These are phyloP conservation scores for Scomber scombrus DNA, from an alignment of 2,113 vertebrate species.

Conservation along the genomic window DNA sequence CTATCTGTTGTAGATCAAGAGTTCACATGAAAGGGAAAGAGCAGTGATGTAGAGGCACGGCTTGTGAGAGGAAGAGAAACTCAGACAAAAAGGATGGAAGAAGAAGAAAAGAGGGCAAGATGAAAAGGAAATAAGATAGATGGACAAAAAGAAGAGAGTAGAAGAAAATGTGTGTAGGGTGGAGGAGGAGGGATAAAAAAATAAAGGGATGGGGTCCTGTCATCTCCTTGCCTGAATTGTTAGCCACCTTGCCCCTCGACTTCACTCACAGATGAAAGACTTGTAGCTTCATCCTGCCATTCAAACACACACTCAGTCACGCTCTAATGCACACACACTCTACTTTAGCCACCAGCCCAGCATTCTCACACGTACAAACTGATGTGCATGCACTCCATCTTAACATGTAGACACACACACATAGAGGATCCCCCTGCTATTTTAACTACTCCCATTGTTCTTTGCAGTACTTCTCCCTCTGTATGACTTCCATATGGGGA, in stretches of 20 bases:
- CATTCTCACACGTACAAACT: constrained; percentile 61
- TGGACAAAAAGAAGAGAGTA: constrained; percentile 27
- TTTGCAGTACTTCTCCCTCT: constrained; percentile 34
- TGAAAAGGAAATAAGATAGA: constrained; percentile 58
- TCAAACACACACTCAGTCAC: constrained; percentile 28
- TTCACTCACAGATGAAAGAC: constrained; percentile 71
- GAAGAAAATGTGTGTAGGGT: constrained; percentile 1
- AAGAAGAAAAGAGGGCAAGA: constrained; percentile 51
- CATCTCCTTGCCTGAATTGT: constrained; percentile 58
- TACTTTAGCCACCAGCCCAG: too few species aligned
- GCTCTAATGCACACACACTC: background rate
- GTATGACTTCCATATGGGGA: constrained; percentile 80
- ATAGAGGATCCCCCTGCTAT: constrained; percentile 36
- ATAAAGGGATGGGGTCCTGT: constrained; percentile 47
- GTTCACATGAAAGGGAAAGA: constrained; percentile 62
- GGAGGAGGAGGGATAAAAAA: constrained; percentile 11
- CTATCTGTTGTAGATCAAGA: constrained; percentile 38
- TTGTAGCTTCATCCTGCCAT: constrained; percentile 44
- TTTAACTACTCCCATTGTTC: constrained; percentile 75
- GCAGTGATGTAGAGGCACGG: background rate
- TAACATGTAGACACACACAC: constrained; percentile 28
- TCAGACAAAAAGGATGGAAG: constrained; percentile 31
- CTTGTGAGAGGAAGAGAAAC: constrained; percentile 42
- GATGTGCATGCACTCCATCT: constrained; percentile 36
- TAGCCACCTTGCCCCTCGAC: constrained; percentile 50